Evolutionary conservation across 2,888 invertebrate species (phyloP), one percentile per base, ranked within the genome.

Genomic region (Frankliniella intonsa): DNA sequence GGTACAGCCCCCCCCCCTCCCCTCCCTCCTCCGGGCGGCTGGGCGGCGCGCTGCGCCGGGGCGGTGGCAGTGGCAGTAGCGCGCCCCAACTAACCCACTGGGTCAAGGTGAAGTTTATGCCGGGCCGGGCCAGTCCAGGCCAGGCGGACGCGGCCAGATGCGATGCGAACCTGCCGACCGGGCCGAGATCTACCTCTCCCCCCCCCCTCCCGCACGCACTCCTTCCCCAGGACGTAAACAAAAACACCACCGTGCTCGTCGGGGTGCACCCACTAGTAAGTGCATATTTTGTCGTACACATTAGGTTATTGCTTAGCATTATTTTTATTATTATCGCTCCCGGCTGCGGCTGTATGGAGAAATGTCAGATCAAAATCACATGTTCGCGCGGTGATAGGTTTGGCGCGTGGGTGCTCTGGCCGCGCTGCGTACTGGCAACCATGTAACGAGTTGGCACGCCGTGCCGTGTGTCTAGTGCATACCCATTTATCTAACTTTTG

Each of bases 41-140:
- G 19, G 19, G 19, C n/a, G 17, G 17, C 62, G 17, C 19, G 19
- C 62, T 17, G 55, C 55, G 62, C 62, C 11, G 19, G 62, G 1
- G 12, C 14, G 14, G 14, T 7, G 14, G 19, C 62, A n/a, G 19
- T n/a, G 19, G 19, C 19, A 17, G 19, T 17, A 62, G n/a, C 69
- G 11, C n/a, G n/a, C n/a, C n/a, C n/a, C 22, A 22, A 12, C 69
- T 12, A 22, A 22, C 9, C 69, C 69, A 76, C 69, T 76, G 69
- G 69, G 69, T 76, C 69, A 76, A 76, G 69, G 69, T 76, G 69
- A 76, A 76, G 69, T 76, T 76, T 76, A 76, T 76, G 69, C 69
- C 69, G 25, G 69, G 69, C 14, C 55, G 17, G 55, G 55, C 55
- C 55, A 7, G 14, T 2, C 14, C 55, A 55, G n/a, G 11, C 65